Evolutionary conservation across 2,888 invertebrate genomes (phyloP).

Genomic region (Rotaria macrura): DNA sequence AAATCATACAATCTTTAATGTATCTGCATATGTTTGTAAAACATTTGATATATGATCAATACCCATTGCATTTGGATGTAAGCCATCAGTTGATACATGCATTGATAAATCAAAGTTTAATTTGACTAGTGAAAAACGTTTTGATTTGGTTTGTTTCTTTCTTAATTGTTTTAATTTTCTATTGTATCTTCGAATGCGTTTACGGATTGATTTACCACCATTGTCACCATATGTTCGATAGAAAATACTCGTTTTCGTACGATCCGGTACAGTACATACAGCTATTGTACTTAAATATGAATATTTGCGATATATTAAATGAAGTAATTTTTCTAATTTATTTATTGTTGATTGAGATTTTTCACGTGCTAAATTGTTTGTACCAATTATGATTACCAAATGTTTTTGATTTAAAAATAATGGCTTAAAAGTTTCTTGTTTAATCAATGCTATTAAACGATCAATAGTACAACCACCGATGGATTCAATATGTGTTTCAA

Average conservation of each 20-base stretch:
- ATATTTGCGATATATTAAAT: background rate
- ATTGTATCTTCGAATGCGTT: background rate
- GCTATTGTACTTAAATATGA: background rate
- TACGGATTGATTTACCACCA: slow-evolving; percentile 1
- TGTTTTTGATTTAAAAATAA: slow-evolving; percentile 5
- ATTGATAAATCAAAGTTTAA: background rate
- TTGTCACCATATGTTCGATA: slow-evolving; percentile 1
- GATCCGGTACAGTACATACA: background rate
- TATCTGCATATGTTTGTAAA: background rate
- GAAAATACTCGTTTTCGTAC: slow-evolving; percentile 5
- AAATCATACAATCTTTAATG: background rate
- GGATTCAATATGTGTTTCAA: background rate
- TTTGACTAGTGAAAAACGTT: background rate
- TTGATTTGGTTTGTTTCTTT: background rate
- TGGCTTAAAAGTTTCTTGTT: background rate
- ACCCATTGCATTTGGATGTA: background rate
- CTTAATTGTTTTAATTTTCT: background rate
- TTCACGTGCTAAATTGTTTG: slow-evolving; percentile 21
- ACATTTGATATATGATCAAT: background rate
- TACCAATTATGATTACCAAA: background rate
- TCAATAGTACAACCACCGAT: background rate
- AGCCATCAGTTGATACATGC: background rate
- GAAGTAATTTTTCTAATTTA: slow-evolving; percentile 2
- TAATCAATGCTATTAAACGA: background rate
- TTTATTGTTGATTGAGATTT: background rate